Conservation (phyloP, 2,797 vertebrate species). For the Muscicapa comitata region DNA sequence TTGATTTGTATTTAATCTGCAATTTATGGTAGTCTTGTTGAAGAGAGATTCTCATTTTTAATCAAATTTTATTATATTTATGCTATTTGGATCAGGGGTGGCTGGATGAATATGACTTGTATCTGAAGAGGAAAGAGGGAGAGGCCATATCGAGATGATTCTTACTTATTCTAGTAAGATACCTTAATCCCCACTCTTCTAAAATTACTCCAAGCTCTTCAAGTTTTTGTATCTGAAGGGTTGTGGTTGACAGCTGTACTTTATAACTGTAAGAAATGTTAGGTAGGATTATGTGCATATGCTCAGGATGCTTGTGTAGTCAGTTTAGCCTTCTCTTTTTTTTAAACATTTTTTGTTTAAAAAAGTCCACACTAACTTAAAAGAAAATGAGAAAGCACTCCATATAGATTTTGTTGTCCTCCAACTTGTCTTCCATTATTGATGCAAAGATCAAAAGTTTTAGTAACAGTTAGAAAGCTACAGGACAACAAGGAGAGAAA, state of each 20-base stretch:
- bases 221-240: background rate
- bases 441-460: background rate
- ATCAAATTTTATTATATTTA: background rate
- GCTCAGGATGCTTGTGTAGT: background rate
- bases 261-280: background rate
- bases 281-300: background rate
- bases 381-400: constrained; percentile 22
- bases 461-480: background rate
- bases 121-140: background rate
- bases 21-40: background rate
- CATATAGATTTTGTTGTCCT: constrained; percentile 1
- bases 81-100: background rate
- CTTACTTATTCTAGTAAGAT: background rate
- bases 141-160: background rate
- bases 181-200: background rate
- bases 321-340: background rate
- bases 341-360: background rate
- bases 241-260: background rate
- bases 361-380: background rate
- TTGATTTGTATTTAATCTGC: background rate
- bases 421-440: constrained; percentile 50
- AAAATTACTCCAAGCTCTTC: background rate
- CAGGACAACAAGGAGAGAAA: background rate
- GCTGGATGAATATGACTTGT: background rate
- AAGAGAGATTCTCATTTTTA: background rate